Conservation (phyloP, 2,797 vertebrate species). For the Leptodactylus fallax region DNA sequence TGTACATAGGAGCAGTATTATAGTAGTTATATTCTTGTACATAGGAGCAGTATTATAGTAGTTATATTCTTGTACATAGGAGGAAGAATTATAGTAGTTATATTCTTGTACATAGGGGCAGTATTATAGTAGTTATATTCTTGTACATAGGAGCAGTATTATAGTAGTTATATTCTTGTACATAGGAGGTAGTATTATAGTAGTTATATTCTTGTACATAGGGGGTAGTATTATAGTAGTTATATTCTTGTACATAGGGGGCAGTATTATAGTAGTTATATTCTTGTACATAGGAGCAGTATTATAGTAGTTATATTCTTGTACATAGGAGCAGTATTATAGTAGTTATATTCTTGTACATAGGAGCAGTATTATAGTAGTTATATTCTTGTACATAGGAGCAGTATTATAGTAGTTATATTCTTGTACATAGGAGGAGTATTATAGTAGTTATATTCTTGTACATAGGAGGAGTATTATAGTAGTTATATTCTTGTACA, state of each 20-base stretch:
- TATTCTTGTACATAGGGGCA: background rate
- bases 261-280: constrained; percentile 17
- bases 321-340: background rate
- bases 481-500: background rate
- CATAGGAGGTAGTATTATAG: background rate
- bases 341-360: background rate
- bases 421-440: background rate
- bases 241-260: background rate
- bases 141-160: background rate
- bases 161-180: constrained; percentile 7
- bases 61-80: constrained; percentile 14
- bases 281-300: background rate
- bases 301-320: background rate
- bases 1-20: background rate
- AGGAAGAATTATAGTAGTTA: background rate
- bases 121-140: constrained; percentile 10
- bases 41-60: background rate
- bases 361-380: background rate
- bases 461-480: too few relatives aligned
- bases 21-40: background rate
- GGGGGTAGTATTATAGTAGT: constrained; percentile 1
- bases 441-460: too few relatives aligned
- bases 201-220: constrained; percentile 17
- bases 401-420: constrained; percentile 1
- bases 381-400: constrained; percentile 6